Conservation (phyloP, 2,113 vertebrate species). For the Elanus axillaris region DNA sequence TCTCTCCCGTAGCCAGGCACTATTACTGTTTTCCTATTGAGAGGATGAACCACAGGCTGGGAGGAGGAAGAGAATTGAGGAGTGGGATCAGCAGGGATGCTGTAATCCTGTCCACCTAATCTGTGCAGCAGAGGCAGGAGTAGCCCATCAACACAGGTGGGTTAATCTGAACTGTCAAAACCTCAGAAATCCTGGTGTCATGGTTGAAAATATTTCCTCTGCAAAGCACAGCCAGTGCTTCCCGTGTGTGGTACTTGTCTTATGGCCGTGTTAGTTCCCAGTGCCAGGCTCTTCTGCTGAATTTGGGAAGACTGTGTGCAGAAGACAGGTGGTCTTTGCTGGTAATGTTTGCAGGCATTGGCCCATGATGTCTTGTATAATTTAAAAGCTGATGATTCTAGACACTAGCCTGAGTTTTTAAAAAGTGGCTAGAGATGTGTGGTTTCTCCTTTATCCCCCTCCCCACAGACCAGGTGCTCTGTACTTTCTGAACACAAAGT, state of each 20-base stretch:
- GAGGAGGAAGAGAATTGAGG: not conserved
- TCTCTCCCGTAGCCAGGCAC: not conserved
- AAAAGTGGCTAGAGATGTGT: not conserved
- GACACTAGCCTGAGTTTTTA: not conserved
- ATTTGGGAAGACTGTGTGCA: not conserved
- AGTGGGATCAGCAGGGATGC: not conserved
- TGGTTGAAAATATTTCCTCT: not conserved
- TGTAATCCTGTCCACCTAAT: not conserved
- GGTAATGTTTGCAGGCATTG: not conserved
- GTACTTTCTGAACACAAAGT: not conserved
- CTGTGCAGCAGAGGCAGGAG: not conserved
- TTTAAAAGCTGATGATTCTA: not conserved
- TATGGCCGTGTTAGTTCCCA: rapidly evolving
- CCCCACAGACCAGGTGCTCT: not conserved
- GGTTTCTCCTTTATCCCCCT: not conserved
- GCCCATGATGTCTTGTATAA: not conserved
- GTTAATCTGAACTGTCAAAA: not conserved
- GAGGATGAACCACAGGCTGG: not conserved
- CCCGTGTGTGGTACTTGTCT: not conserved
- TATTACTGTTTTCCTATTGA: not conserved
- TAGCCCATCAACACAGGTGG: not conserved
- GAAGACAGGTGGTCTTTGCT: not conserved
- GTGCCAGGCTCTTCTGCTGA: not conserved
- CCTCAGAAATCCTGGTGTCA: not conserved
- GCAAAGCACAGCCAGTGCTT: not conserved